Conservation (phyloP, 2,113 vertebrate genomes). For the Eulemur macaco region DNA sequence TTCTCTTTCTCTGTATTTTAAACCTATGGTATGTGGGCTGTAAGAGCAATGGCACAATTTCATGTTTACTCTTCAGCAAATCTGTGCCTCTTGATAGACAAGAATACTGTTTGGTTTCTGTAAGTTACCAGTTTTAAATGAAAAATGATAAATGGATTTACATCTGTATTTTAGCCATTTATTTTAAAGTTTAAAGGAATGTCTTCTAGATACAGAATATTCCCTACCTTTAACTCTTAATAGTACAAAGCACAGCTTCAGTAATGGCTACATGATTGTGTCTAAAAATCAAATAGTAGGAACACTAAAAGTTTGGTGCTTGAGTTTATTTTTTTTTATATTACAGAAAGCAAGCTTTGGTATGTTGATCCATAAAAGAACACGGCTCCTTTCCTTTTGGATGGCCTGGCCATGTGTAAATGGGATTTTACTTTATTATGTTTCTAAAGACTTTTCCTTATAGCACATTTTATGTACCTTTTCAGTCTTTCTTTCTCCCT, state of each 20-base stretch:
- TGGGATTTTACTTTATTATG: background rate
- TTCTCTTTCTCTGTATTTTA: constrained; percentile 70
- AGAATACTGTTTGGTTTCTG: constrained; percentile 77
- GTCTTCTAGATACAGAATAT: constrained; percentile 21
- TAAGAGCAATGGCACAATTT: constrained; percentile 59
- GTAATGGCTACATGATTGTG: constrained; percentile 2
- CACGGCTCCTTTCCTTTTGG: background rate
- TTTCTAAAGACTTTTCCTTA: background rate
- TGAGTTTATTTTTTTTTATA: constrained; percentile 11
- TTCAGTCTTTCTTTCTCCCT: constrained; percentile 12
- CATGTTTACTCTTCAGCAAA: constrained; percentile 78
- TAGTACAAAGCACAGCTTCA: constrained; percentile 44
- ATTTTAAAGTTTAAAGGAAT: constrained; percentile 73
- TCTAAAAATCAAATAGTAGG: constrained; percentile 46
- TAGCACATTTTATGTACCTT: background rate
- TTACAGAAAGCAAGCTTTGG: constrained; percentile 25
- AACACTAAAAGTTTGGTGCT: constrained; percentile 59
- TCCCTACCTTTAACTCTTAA: constrained; percentile 26
- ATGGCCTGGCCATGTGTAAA: background rate
- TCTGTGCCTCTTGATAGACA: constrained; percentile 76
- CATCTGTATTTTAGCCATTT: constrained; percentile 76
- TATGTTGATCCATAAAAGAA: background rate
- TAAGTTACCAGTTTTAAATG: constrained; percentile 80
- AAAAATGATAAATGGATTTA: constrained; percentile 81
- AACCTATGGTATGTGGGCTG: constrained; percentile 67